Evolutionary conservation across 2,113 vertebrate genomes (phyloP).

Genomic region (Coracopsis vasa): DNA sequence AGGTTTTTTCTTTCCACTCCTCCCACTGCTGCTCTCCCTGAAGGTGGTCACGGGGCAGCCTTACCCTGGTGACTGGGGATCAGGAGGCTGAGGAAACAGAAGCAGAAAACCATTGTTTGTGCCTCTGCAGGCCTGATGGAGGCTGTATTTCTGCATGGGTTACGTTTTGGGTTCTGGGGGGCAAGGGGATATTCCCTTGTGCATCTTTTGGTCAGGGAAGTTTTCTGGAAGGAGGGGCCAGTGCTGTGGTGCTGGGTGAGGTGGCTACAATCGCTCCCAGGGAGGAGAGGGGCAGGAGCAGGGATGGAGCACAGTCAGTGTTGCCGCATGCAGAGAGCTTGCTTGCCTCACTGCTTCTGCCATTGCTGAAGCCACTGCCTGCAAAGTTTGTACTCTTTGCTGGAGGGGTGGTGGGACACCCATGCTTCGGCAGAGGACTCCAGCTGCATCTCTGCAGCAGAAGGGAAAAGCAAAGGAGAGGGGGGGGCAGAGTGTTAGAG

Average conservation of each 20-base stretch:
- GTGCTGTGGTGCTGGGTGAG: slow-evolving; percentile 28
- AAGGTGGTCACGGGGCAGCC: neutral
- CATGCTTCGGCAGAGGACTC: slow-evolving; percentile 72
- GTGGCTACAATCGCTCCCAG: slow-evolving; percentile 35
- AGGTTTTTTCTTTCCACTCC: neutral
- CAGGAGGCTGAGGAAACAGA: neutral
- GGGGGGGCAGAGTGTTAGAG: neutral
- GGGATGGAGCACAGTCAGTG: neutral
- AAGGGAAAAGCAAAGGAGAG: slow-evolving; percentile 51
- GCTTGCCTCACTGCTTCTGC: neutral
- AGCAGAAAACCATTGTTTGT: neutral
- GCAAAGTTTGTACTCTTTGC: neutral
- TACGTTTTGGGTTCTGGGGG: neutral
- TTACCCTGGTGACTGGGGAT: neutral
- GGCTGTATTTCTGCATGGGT: neutral
- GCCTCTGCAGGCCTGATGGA: neutral
- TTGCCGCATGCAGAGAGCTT: neutral
- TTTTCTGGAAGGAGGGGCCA: slow-evolving; percentile 28
- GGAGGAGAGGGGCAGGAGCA: slow-evolving; percentile 33
- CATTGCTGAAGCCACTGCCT: neutral
- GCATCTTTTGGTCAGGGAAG: slow-evolving; percentile 22
- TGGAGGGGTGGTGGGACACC: slow-evolving; percentile 76
- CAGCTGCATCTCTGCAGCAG: slow-evolving; percentile 52
- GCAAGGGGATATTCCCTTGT: neutral
- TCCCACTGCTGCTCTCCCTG: neutral